Base-by-base conservation (phyloP, 2,113 vertebrate genomes). In the Lophura nycthemera region DNA sequence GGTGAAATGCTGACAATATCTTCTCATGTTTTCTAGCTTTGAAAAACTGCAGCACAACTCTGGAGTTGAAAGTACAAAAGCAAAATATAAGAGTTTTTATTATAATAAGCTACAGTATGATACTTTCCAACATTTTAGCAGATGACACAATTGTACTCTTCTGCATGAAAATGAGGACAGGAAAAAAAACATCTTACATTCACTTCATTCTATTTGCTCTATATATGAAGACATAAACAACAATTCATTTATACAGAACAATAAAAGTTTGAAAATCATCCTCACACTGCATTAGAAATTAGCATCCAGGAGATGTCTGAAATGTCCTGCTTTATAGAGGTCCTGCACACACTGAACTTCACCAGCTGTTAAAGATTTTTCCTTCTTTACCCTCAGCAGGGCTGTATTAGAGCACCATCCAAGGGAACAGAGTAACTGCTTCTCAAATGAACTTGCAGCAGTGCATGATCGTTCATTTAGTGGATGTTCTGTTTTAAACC, bases 1-100 rank as follows among this genome's bases (percentile, higher is more conserved):
- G 13, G 92, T 91, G 93, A 96, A 96, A 95, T 71, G 92, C 88
- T 93, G 91, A 97, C 92, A 96, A 95, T 95, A 94, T 57, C 71
- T 57, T 95, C 88, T 95, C 91, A 54, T 89, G 90, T 92, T 82
- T 79, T 70, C 54, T 48, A 79, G 59, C 89, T 96, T 94, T 93
- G 87, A 96, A 92, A 89, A 92, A 74, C 20, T 59, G 86, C 69
- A 86, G 76, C 86, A 71, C 72, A 60, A 88, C 24, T 20, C 59
- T 71, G 48, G 73, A 40, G 61, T 25, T 71, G 54, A 84, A 86
- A 86, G 45, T 25, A 83, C 48, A 78, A 27, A 65, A 73, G 64
- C 2, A 13, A 81, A 89, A 83, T 63, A 67, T 7, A 36, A 13
- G 34, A 1, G 11, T 48, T 56, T 73, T 94, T 74, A 8, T 40